These are phyloP conservation scores for Helarctos malayanus DNA, from an alignment of 2,797 vertebrate genomes.

Conservation along the genomic window DNA sequence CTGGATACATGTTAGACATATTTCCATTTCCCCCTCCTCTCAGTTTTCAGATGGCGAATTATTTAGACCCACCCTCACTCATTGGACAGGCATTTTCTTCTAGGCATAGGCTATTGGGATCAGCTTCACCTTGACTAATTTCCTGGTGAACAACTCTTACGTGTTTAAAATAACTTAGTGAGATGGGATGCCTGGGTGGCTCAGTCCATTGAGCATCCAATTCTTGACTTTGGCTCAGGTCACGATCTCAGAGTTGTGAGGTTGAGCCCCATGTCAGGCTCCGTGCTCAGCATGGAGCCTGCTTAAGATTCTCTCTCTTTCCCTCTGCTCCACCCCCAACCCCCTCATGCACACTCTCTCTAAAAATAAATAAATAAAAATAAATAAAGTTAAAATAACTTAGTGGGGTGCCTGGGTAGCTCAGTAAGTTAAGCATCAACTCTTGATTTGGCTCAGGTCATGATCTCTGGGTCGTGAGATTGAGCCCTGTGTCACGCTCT, in stretches of 20 bases:
- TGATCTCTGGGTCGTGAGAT: background rate
- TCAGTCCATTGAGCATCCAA: background rate
- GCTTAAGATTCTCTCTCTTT: background rate
- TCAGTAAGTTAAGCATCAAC: background rate
- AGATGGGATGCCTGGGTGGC: background rate
- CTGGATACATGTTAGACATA: background rate
- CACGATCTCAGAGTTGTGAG: background rate
- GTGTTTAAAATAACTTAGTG: background rate
- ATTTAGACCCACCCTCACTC: background rate
- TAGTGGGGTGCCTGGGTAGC: background rate
- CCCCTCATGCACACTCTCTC: no score
- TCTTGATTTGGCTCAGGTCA: background rate
- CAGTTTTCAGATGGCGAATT: slow-evolving; percentile 13
- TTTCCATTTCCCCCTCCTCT: background rate
- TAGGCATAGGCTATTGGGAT: background rate
- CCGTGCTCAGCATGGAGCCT: background rate
- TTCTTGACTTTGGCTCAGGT: background rate
- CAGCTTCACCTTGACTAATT: slow-evolving; percentile 27
- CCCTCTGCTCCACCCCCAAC: background rate
- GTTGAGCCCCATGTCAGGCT: background rate
- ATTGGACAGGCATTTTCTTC: background rate
- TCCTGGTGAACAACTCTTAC: background rate
- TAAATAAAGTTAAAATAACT: background rate
- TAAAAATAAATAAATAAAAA: background rate
- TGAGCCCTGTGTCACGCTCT: background rate